phyloP scores from a whole-genome alignment of 1,140 invertebrate species.

The Littorina saxatilis region DNA sequence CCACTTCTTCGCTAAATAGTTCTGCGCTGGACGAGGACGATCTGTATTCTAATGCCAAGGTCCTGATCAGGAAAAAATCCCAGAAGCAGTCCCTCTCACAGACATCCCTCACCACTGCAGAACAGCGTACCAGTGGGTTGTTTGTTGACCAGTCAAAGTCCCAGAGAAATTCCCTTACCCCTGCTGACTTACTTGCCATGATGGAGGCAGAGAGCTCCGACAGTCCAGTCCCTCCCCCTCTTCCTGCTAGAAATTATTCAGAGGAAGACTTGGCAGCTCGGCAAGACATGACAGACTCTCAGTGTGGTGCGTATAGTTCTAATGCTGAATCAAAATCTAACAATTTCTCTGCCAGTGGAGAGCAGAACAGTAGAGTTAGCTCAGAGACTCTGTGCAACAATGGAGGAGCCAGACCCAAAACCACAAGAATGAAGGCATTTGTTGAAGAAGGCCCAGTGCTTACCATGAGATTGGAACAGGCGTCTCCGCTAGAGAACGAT shows the following conservation, averaged over 20 bases:
- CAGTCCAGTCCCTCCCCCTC: conserved; percentile 30
- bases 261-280: conserved; percentile 15
- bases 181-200: conserved; percentile 7
- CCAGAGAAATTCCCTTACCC: conserved; percentile 16
- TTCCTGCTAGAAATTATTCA: conserved; percentile 42
- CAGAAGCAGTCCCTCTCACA: conserved; percentile 41
- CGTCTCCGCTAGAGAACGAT: not conserved
- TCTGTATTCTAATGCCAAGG: conserved; percentile 54
- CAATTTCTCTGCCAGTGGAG: not conserved
- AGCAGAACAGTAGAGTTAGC: not conserved
- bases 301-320: no score
- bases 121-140: not conserved
- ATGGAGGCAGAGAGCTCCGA: conserved; percentile 5
- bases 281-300: not conserved
- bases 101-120: conserved; percentile 2
- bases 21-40: conserved; percentile 38
- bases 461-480: no score
- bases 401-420: conserved; percentile 14
- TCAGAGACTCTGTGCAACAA: not conserved
- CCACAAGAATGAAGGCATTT: not conserved
- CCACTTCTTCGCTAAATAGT: not conserved
- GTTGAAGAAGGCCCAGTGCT: not conserved
- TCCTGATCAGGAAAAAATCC: conserved; percentile 50
- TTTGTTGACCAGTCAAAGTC: conserved; percentile 1
- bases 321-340: not conserved